Evolutionary conservation across 2,888 invertebrate genomes (phyloP), one percentile per base, ranked within the genome.

Genomic region (Calameuta pallipes): DNA sequence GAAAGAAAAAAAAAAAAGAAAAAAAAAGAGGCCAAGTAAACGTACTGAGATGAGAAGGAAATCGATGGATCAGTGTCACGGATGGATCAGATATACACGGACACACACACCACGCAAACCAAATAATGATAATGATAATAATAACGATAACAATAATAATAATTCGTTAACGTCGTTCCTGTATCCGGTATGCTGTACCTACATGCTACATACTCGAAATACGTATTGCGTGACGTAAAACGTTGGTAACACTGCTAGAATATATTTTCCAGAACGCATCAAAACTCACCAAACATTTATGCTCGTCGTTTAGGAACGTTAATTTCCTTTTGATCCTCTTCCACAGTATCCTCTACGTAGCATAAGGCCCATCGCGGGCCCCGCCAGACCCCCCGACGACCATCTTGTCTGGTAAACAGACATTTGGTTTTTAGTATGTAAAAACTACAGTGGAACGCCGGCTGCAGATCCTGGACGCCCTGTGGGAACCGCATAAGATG

Each of bases 1-100:
- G 23, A 23, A 56, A 23, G 9, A 23, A 87, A 83, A 84, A 83
- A 82, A 69, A 56, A 23, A 56, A 82, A 69, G 23, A 23, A 56
- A 84, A 83, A 82, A 70, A 69, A 73, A 81, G 75, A 69, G 56
- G 76, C 33, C 33, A 23, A 23, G 23, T 9, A 23, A 23, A 56
- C 23, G 6, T 56, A 23, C 23, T 0, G 23, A 23, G 23, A 23
- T 9, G 23, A 56, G 23, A 56, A 41, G 15, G 15, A 41, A 6
- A 6, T 15, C 23, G 23, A 56, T 56, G 56, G 56, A 41, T 56
- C 23, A 23, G 41, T 15, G 41, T 41, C 9, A 56, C 56, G 23
- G 31, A 31, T 31, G 31, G 31, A 31, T 31, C 36, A 1, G 36
- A 36, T 36, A 36, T 12, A 36, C 56, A 56, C 23, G 6, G 9